phyloP scores from a whole-genome alignment of 2,113 vertebrate genomes.

The Vidua macroura region DNA sequence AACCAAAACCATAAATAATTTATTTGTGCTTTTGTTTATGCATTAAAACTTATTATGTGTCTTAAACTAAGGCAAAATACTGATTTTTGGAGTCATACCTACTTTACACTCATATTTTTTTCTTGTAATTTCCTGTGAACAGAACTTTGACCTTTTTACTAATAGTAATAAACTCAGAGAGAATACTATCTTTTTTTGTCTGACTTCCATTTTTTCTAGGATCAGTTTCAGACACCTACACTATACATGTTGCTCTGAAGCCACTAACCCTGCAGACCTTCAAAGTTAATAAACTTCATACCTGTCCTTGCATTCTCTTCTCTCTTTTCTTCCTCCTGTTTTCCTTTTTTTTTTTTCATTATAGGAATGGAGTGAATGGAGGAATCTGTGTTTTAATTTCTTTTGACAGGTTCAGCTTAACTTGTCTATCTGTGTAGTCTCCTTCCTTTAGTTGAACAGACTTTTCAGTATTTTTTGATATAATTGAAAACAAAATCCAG shows the following conservation, averaged over 20 bases:
- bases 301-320: background rate
- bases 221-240: background rate
- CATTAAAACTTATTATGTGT: background rate
- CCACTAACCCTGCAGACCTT: background rate
- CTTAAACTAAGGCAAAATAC: background rate
- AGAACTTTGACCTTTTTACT: background rate
- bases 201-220: background rate
- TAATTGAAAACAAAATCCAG: background rate
- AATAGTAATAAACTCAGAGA: background rate
- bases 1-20: background rate
- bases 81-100: background rate
- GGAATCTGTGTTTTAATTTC: background rate
- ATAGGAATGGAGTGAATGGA: too few relatives aligned
- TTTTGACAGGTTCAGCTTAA: background rate
- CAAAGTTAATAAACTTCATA: background rate
- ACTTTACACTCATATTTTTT: fast-evolving
- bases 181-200: background rate
- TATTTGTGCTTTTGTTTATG: background rate
- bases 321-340: background rate
- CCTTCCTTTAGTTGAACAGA: background rate
- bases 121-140: background rate
- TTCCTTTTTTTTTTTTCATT: background rate
- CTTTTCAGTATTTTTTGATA: background rate
- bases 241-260: background rate
- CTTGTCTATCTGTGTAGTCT: background rate